Evolutionary conservation across 1,140 invertebrate genomes (phyloP).

Genomic region (Vanessa tameamea): DNA sequence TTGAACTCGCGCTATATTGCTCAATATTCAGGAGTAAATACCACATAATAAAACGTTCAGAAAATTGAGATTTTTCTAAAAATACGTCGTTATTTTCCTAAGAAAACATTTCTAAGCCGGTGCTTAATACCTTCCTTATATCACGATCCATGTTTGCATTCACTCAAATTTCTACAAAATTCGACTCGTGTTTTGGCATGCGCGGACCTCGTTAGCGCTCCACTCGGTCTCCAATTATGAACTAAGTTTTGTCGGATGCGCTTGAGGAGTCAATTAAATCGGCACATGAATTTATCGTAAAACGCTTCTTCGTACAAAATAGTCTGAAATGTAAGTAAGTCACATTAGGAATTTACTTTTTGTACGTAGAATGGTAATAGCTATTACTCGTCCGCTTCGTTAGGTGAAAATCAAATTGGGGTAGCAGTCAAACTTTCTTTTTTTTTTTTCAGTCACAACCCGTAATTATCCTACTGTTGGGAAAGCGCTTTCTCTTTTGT

Average conservation of each 20-base stretch:
- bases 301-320: constrained; percentile 14
- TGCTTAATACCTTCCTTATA: constrained; percentile 35
- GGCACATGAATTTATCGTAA: constrained; percentile 45
- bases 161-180: constrained; percentile 44
- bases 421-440: too few species aligned
- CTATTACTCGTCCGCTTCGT: too few species aligned
- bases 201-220: constrained; percentile 57
- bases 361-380: too few species aligned
- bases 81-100: background rate
- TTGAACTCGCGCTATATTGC: too few species aligned
- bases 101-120: constrained; percentile 14
- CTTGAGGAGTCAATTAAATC: constrained; percentile 56
- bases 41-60: too few species aligned
- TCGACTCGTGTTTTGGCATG: constrained; percentile 57
- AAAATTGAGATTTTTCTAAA: background rate
- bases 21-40: too few species aligned
- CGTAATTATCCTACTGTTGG: too few species aligned
- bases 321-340: background rate
- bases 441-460: too few species aligned
- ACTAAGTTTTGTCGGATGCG: constrained; percentile 51
- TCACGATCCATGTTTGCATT: constrained; percentile 40
- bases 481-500: too few species aligned
- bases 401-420: too few species aligned
- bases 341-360: too few species aligned
- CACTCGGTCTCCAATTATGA: constrained; percentile 54